phyloP scores from a whole-genome alignment of 2,888 invertebrate genomes.

The Drosophila mulleri region DNA sequence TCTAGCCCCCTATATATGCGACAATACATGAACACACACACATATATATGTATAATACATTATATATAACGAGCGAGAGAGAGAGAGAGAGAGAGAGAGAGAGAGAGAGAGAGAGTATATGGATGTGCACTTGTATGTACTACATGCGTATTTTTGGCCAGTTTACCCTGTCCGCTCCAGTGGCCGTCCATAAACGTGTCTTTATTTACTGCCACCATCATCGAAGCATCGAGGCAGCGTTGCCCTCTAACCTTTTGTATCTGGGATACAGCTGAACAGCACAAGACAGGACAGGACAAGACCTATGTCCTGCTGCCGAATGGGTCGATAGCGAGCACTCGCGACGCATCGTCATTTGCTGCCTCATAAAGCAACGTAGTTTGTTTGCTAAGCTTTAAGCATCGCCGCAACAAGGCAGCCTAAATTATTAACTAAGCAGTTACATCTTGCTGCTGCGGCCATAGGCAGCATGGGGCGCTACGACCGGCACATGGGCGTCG shows the following conservation, averaged over 20 bases:
- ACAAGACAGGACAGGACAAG: constrained; percentile 6
- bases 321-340: constrained; percentile 22
- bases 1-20: constrained; percentile 23
- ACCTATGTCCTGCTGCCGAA: constrained; percentile 25
- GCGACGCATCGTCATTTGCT: constrained; percentile 33
- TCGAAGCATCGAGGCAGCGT: constrained; percentile 26
- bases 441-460: constrained; percentile 24
- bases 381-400: constrained; percentile 43
- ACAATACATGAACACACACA: not conserved
- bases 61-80: not conserved
- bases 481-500: not conserved
- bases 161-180: constrained; percentile 40
- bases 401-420: constrained; percentile 40
- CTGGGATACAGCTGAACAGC: constrained; percentile 1
- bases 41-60: not conserved
- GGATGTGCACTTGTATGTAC: constrained; percentile 28
- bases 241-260: constrained; percentile 30
- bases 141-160: constrained; percentile 6
- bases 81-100: too few species aligned
- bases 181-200: constrained; percentile 48
- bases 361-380: constrained; percentile 52
- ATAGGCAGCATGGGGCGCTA: constrained; percentile 18
- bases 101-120: not conserved
- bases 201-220: constrained; percentile 51
- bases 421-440: constrained; percentile 59